Evolutionary conservation across 2,797 vertebrate species (phyloP).

Genomic region (Rhynchotus rufescens): DNA sequence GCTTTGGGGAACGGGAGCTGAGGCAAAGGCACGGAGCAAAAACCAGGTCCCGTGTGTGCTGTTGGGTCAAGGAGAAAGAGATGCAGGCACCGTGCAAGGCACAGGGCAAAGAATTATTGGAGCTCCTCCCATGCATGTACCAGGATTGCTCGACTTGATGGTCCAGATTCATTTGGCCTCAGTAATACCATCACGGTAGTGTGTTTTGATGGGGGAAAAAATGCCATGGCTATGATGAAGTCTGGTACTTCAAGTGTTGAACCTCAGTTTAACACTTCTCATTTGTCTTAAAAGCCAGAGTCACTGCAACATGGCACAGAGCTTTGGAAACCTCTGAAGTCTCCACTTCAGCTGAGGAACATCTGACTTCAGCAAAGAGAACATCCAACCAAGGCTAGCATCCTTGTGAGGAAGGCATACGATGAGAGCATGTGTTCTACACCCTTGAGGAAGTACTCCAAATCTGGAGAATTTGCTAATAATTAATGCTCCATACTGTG

Average conservation of each 20-base stretch:
- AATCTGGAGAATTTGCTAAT: not conserved
- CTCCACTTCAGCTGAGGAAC: conserved; percentile 3
- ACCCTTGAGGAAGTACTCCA: not conserved
- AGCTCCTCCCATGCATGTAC: accelerated
- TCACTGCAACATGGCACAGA: not conserved
- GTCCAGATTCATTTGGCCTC: not conserved
- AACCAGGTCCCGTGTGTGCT: no score
- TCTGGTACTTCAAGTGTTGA: not conserved
- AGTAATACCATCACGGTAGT: not conserved
- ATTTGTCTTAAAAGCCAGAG: not conserved
- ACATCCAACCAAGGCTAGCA: conserved; percentile 47
- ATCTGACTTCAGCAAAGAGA: conserved; percentile 31
- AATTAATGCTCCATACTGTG: not conserved
- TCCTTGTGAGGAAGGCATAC: not conserved
- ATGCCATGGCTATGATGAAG: not conserved
- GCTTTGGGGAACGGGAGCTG: not conserved
- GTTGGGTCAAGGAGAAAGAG: not conserved
- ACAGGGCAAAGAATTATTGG: accelerated
- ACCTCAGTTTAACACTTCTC: not conserved
- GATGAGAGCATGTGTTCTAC: not conserved
- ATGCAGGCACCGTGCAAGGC: not conserved
- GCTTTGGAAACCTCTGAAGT: conserved; percentile 25
- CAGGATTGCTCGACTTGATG: accelerated
- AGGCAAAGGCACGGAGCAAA: not conserved
- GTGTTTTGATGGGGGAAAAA: accelerated